Evolutionary conservation across 2,113 vertebrate species (phyloP), one percentile per base, ranked within the genome.

Genomic region (Solenodon paradoxus): DNA sequence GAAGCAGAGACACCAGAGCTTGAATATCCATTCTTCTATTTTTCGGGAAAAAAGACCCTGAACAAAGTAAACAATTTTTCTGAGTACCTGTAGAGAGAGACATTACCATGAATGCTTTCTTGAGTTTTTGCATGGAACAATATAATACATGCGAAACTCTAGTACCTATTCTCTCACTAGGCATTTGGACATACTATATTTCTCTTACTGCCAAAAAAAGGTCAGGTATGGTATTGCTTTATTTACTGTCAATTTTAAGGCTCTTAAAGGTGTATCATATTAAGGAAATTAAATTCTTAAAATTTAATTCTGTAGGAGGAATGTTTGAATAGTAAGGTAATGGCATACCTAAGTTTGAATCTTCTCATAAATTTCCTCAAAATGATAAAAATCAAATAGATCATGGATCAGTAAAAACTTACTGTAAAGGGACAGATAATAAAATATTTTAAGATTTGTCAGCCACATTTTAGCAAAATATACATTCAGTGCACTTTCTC

Each of bases 291-390:
- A 13, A 53, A 53, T n/a, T 90, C 28, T 83, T 61, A 78, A 82
- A 57, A 78, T 87, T 59, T 9, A 66, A 0, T 92, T 66, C 11
- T 90, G 30, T 82, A 78, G 40, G 19, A 80, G 26, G 9, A 57
- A 57, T 83, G 12, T 92, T 12, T 78, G 63, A 94, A 78, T 78
- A 71, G 42, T 92, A 91, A 61, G 11, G 15, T 61, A 95, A 69
- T 68, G 17, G 3, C 4, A 57, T 45, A 85, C 28, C 49, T 88
- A 40, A 83, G 64, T 90, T 40, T 90, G 49, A 96, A 63, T 84
- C 30, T 84, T 95, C 28, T 84, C 55, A 74, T 19, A 35, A 2
- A 28, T 49, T 30, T 26, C 90, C 47, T 32, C 40, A 84, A 92
- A 84, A 28, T 51, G 71, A 40, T 38, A 45, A 79, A 51, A 75